Conservation (phyloP, 1,140 invertebrate species). For the Panagrolaimus sp. region DNA sequence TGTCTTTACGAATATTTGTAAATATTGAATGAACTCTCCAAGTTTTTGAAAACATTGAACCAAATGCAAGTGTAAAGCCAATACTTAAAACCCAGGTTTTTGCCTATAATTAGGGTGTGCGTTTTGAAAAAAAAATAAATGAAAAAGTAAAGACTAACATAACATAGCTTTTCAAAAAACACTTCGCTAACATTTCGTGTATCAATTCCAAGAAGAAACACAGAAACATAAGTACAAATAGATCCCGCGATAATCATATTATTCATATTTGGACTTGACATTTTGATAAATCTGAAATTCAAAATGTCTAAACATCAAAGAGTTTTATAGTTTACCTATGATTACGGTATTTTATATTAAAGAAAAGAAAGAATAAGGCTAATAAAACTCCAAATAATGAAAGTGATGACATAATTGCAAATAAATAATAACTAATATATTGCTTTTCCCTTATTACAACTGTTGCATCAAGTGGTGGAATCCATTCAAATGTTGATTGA, state of each 20-base stretch:
- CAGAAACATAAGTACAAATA: slow-evolving; percentile 89
- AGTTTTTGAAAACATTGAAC: slow-evolving; percentile 99
- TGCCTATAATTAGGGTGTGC: slow-evolving; percentile 57
- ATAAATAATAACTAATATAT: slow-evolving; percentile 79
- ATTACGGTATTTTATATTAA: slow-evolving; percentile 91
- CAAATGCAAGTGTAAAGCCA: slow-evolving; percentile 96
- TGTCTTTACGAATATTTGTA: slow-evolving; percentile 73
- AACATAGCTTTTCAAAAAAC: slow-evolving; percentile 53
- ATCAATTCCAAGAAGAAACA: slow-evolving; percentile 90
- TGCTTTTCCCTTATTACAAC: slow-evolving; percentile 44
- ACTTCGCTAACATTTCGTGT: slow-evolving; percentile 71
- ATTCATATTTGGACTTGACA: slow-evolving; percentile 97
- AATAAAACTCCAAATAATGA: slow-evolving; percentile 84
- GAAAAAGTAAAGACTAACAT: slow-evolving; percentile 44
- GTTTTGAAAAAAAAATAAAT: background rate
- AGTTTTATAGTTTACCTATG: slow-evolving; percentile 69
- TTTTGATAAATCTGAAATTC: slow-evolving; percentile 98
- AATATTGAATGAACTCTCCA: slow-evolving; percentile 58
- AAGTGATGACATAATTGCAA: slow-evolving; percentile 73
- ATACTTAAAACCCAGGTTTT: slow-evolving; percentile 93
- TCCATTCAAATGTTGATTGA: slow-evolving; percentile 37
- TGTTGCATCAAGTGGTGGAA: slow-evolving; percentile 46
- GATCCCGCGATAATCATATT: slow-evolving; percentile 97
- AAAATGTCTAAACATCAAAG: slow-evolving; percentile 9
- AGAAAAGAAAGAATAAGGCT: slow-evolving; percentile 82